These are phyloP conservation scores for Latrodectus elegans DNA, from an alignment of 2,888 invertebrate genomes.

Conservation along the genomic window DNA sequence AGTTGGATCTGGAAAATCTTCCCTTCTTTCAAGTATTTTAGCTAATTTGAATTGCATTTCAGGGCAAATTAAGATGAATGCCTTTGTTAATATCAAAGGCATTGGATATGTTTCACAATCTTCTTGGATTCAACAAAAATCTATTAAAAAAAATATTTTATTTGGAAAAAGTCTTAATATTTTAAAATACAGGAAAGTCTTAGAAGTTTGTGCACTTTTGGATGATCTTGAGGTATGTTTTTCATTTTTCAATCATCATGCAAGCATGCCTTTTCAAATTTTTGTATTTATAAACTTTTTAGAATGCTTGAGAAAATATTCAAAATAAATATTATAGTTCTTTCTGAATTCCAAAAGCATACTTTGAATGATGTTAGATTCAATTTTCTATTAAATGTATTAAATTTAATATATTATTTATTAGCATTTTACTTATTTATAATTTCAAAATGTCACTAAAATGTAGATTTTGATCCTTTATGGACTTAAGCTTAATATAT, in stretches of 20 bases:
- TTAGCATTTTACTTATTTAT: too few relatives aligned
- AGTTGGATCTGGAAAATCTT: constrained; percentile 94
- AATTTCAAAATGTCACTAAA: too few relatives aligned
- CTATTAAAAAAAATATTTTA: constrained; percentile 92
- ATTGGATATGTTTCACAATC: constrained; percentile 91
- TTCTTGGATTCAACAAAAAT: constrained; percentile 93
- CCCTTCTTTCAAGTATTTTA: constrained; percentile 87
- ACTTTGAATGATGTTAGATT: too few relatives aligned
- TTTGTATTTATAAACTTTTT: background rate
- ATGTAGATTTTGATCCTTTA: too few relatives aligned
- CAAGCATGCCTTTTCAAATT: background rate
- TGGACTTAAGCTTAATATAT: too few relatives aligned
- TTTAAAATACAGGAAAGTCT: constrained; percentile 83
- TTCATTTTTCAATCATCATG: background rate
- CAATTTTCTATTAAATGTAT: too few relatives aligned
- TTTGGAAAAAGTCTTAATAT: constrained; percentile 91
- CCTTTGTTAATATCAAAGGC: constrained; percentile 76
- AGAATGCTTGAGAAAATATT: too few relatives aligned
- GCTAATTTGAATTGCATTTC: constrained; percentile 85
- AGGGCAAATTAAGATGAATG: constrained; percentile 65
- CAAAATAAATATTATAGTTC: too few relatives aligned
- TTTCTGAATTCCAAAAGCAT: too few relatives aligned
- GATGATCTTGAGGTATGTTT: constrained; percentile 79
- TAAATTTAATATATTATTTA: too few relatives aligned
- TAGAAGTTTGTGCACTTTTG: constrained; percentile 89